Evolutionary conservation across 2,888 invertebrate genomes (phyloP).

Genomic region (Acrobasis suavella): DNA sequence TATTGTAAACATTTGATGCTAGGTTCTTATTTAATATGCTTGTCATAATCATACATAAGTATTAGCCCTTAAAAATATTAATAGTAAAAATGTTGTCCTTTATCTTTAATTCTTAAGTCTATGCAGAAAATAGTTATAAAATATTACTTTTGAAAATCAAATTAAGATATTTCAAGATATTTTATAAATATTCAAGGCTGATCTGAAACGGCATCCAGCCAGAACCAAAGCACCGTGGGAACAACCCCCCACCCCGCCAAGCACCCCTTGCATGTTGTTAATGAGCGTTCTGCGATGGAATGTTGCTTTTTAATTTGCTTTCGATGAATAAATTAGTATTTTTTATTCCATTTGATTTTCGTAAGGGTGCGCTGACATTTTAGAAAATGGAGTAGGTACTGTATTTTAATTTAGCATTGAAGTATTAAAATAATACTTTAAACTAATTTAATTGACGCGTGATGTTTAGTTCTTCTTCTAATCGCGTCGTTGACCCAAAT

Average conservation of each 20-base stretch:
- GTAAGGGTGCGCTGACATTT: slow-evolving; percentile 4
- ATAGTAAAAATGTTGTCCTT: too few species aligned
- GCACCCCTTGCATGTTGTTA: slow-evolving; percentile 32
- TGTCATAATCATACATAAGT: too few species aligned
- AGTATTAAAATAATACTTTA: too few species aligned
- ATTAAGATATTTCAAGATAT: neutral
- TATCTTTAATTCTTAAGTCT: neutral
- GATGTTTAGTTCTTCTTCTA: too few species aligned
- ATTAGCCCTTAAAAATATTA: too few species aligned
- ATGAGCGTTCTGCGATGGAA: slow-evolving; percentile 27
- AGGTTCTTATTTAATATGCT: neutral
- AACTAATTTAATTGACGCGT: too few species aligned
- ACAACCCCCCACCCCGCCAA: slow-evolving; percentile 31
- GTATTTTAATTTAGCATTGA: neutral
- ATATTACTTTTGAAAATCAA: neutral
- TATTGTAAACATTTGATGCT: neutral
- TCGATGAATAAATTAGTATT: slow-evolving; percentile 24
- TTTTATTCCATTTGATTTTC: slow-evolving; percentile 19
- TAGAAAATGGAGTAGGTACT: neutral
- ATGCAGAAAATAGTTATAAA: neutral
- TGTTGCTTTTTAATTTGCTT: slow-evolving; percentile 25
- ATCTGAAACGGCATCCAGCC: slow-evolving; percentile 28
- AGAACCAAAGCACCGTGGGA: slow-evolving; percentile 44
- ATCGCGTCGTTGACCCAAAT: too few species aligned
- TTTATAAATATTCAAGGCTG: neutral